A percentile compares a stretch with the other conserved stretches of the same genome.
Conservation (phyloP, 2,113 vertebrate genomes). For the Marmota flaviventris region DNA sequence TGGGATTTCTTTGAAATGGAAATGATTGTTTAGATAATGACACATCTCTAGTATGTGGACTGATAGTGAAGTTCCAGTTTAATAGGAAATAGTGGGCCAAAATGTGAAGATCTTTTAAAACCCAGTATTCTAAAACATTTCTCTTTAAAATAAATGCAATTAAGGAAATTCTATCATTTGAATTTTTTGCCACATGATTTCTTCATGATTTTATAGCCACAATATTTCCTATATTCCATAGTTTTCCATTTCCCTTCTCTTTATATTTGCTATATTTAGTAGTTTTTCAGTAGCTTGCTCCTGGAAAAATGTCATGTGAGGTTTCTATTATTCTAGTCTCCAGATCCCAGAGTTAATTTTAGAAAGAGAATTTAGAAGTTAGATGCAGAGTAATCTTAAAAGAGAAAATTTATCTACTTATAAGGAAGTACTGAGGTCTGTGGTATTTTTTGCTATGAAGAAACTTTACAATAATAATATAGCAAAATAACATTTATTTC, state of each 20-base stretch:
- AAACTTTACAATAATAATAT: slow-evolving; percentile 43
- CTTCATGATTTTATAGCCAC: slow-evolving; percentile 41
- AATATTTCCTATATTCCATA: slow-evolving; percentile 56
- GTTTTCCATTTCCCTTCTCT: slow-evolving; percentile 55
- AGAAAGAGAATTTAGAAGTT: slow-evolving; percentile 78
- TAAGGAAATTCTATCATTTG: slow-evolving; percentile 30
- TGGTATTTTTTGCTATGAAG: slow-evolving; percentile 30
- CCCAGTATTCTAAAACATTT: slow-evolving; percentile 19
- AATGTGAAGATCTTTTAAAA: slow-evolving; percentile 47
- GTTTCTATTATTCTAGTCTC: slow-evolving; percentile 81
- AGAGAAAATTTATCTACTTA: slow-evolving; percentile 72
- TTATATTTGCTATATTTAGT: slow-evolving; percentile 70
- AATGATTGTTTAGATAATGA: slow-evolving; percentile 77
- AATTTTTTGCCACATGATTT: slow-evolving; percentile 57
- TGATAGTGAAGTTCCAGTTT: slow-evolving; percentile 11
- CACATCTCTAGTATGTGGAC: slow-evolving; percentile 35
- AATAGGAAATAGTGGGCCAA: neutral
- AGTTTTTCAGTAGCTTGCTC: slow-evolving; percentile 72
- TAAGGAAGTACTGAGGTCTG: slow-evolving; percentile 61
- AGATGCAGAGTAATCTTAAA: slow-evolving; percentile 72
- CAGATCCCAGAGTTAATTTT: slow-evolving; percentile 82
- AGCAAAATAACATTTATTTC: slow-evolving; percentile 63
- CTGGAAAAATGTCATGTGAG: slow-evolving; percentile 74
- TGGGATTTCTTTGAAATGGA: slow-evolving; percentile 82
- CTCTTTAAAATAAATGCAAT: slow-evolving; percentile 45